phyloP scores from a whole-genome alignment of 2,797 vertebrate genomes.

The Malurus leucopterus region DNA sequence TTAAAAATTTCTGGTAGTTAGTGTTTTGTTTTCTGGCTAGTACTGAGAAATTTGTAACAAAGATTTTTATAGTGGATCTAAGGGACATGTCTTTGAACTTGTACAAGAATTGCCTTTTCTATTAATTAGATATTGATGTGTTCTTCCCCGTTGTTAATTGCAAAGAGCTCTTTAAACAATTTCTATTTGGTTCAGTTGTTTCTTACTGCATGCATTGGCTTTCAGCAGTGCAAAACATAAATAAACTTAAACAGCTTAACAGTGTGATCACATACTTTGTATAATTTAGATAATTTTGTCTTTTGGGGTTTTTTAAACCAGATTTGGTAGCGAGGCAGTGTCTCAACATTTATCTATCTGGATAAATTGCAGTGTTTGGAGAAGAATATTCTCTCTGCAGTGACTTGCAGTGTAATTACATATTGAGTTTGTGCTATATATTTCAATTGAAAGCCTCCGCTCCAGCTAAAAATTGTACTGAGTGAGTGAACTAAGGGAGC shows the following conservation, averaged over 20 bases:
- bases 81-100: neutral
- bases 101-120: neutral
- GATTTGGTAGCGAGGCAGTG: neutral
- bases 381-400: neutral
- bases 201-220: neutral
- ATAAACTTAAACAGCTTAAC: neutral
- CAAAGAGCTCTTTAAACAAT: neutral
- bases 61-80: neutral
- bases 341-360: neutral
- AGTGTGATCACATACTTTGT: neutral
- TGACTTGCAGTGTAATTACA: neutral
- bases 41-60: neutral
- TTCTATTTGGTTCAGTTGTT: constrained; percentile 23
- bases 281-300: neutral
- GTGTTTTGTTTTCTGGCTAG: neutral
- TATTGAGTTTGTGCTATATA: neutral
- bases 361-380: neutral
- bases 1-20: neutral
- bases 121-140: constrained; percentile 31
- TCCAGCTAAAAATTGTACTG: neutral
- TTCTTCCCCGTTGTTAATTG: constrained; percentile 45
- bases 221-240: constrained; percentile 25
- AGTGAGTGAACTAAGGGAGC: neutral
- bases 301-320: neutral
- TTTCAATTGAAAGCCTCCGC: neutral